Evolutionary conservation across 1,140 invertebrate species (phyloP).

Genomic region (Chrysoperla carnea): DNA sequence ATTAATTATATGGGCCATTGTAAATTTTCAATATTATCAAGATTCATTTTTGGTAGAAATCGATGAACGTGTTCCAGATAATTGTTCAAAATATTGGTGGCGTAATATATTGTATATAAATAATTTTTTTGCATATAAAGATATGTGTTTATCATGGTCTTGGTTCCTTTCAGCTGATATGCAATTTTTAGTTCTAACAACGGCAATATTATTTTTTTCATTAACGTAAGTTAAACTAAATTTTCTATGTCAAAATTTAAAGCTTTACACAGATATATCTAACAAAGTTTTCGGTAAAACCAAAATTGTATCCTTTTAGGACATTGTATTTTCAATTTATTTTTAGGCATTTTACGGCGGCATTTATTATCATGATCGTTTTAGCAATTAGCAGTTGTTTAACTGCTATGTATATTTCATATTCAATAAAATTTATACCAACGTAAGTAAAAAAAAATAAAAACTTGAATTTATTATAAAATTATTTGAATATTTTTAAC

Average conservation of each 20-base stretch:
- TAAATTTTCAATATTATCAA: conserved; percentile 27
- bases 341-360: conserved; percentile 21
- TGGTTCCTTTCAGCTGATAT: conserved; percentile 73
- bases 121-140: conserved; percentile 30
- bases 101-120: conserved; percentile 43
- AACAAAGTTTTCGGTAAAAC: neutral
- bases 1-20: conserved; percentile 26
- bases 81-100: conserved; percentile 41
- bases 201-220: conserved; percentile 30
- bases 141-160: conserved; percentile 56
- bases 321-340: neutral
- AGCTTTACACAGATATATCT: too few species aligned
- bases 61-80: conserved; percentile 24
- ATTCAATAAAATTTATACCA: conserved; percentile 20
- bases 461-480: conserved; percentile 1
- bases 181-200: conserved; percentile 49
- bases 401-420: conserved; percentile 20
- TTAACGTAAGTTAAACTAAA: conserved; percentile 24
- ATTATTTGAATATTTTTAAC: conserved; percentile 1
- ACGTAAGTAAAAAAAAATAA: conserved; percentile 22
- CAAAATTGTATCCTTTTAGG: neutral
- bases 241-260: too few species aligned
- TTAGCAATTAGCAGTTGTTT: conserved; percentile 18
- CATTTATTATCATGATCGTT: conserved; percentile 11
- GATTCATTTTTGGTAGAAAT: conserved; percentile 28